These are phyloP conservation scores for Amblyjoppa fuscipennis DNA, from an alignment of 2,888 invertebrate species.

Conservation along the genomic window DNA sequence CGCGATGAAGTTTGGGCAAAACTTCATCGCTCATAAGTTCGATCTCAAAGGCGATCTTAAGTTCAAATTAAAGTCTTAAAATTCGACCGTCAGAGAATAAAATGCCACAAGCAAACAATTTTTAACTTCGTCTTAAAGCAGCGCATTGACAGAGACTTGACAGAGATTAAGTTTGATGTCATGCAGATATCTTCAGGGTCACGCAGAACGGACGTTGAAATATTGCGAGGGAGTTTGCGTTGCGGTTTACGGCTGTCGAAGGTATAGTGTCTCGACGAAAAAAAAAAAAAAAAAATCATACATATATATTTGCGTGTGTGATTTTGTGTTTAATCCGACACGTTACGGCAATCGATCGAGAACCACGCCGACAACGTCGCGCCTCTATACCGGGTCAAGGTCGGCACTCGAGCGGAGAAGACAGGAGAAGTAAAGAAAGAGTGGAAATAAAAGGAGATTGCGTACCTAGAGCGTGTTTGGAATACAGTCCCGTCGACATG, in stretches of 20 bases:
- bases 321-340: constrained; percentile 12
- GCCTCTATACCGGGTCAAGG: constrained; percentile 50
- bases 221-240: constrained; percentile 51
- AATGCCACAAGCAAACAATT: too few species aligned
- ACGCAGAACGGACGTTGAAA: constrained; percentile 51
- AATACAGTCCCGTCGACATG: constrained; percentile 20
- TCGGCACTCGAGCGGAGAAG: constrained; percentile 41
- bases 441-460: constrained; percentile 35
- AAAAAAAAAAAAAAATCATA: neutral
- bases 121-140: too few species aligned
- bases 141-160: too few species aligned
- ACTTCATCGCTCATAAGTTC: too few species aligned
- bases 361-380: constrained; percentile 32
- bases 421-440: constrained; percentile 13
- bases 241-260: constrained; percentile 45
- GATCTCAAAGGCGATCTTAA: too few species aligned
- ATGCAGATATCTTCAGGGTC: neutral
- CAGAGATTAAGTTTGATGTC: too few species aligned
- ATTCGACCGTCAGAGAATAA: too few species aligned
- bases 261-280: neutral
- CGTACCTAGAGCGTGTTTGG: constrained; percentile 28
- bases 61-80: too few species aligned
- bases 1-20: too few species aligned
- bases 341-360: constrained; percentile 51
- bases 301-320: neutral